phyloP scores from a whole-genome alignment of 2,888 invertebrate species.

The Anagyrus pseudococci region DNA sequence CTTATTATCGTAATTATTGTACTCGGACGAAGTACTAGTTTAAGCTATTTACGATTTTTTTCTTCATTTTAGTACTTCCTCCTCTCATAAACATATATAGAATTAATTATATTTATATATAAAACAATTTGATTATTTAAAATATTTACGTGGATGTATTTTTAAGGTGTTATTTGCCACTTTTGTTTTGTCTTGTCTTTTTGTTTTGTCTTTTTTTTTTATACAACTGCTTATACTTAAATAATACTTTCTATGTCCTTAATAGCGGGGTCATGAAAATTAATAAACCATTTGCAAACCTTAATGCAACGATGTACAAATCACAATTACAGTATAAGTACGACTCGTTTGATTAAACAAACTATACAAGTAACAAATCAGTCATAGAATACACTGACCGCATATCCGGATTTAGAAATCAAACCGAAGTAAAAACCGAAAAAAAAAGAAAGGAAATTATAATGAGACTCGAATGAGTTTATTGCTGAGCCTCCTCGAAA shows the following conservation, averaged over 20 bases:
- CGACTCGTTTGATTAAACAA: too few species aligned
- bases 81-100: conserved; percentile 10
- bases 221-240: conserved; percentile 31
- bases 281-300: background rate
- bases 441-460: too few species aligned
- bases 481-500: too few species aligned
- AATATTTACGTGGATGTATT: conserved; percentile 35
- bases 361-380: too few species aligned
- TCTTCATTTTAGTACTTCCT: conserved; percentile 20
- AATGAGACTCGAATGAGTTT: too few species aligned
- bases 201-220: too few species aligned
- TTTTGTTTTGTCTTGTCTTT: conserved; percentile 15
- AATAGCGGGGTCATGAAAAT: conserved; percentile 7
- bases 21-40: conserved; percentile 33
- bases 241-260: conserved; percentile 27
- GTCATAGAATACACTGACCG: too few species aligned
- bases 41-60: conserved; percentile 19
- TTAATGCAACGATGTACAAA: conserved; percentile 23
- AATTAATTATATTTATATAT: conserved; percentile 17
- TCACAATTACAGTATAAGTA: conserved; percentile 23
- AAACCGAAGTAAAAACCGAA: too few species aligned
- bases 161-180: conserved; percentile 16
- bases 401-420: too few species aligned
- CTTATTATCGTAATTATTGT: conserved; percentile 37
- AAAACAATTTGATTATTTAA: conserved; percentile 37